Evolutionary conservation across 1,140 invertebrate species (phyloP).

Genomic region (Cydia amplana): DNA sequence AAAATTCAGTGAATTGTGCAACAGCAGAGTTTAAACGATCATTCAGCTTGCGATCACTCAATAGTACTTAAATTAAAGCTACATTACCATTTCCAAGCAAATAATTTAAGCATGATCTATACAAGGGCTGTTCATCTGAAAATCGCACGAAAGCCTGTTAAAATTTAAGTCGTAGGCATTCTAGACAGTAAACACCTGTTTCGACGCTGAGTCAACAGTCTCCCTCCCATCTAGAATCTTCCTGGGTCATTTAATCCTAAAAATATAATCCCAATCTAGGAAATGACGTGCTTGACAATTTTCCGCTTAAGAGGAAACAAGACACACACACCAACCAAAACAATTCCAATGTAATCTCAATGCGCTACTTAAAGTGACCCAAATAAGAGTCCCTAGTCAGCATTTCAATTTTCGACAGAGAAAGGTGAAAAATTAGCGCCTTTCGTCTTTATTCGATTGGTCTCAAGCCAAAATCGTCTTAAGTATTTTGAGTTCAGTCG

Average conservation of each 20-base stretch:
- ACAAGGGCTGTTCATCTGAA: not conserved
- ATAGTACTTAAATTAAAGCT: conserved; percentile 17
- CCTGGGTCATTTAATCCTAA: not conserved
- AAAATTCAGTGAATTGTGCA: not conserved
- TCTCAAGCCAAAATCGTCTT: not conserved
- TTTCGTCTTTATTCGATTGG: conserved; percentile 21
- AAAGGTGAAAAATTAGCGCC: conserved; percentile 30
- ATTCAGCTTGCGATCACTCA: not conserved
- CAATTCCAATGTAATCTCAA: not conserved
- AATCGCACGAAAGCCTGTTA: not conserved
- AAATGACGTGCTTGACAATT: not conserved
- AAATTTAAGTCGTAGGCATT: conserved; percentile 15
- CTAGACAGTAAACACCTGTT: conserved; percentile 8
- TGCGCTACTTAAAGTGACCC: not conserved
- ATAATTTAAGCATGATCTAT: conserved; percentile 14
- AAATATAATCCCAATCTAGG: not conserved
- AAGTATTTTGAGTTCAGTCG: not conserved
- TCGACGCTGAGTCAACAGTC: conserved; percentile 19
- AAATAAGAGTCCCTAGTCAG: conserved; percentile 11
- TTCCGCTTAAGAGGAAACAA: not conserved
- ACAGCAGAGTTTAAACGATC: not conserved
- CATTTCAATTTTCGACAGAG: conserved; percentile 20
- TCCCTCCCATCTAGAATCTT: not conserved
- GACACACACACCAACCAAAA: not conserved
- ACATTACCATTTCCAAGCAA: not conserved